phyloP scores from a whole-genome alignment of 2,113 vertebrate genomes.

The Melanerpes aurifrons region DNA sequence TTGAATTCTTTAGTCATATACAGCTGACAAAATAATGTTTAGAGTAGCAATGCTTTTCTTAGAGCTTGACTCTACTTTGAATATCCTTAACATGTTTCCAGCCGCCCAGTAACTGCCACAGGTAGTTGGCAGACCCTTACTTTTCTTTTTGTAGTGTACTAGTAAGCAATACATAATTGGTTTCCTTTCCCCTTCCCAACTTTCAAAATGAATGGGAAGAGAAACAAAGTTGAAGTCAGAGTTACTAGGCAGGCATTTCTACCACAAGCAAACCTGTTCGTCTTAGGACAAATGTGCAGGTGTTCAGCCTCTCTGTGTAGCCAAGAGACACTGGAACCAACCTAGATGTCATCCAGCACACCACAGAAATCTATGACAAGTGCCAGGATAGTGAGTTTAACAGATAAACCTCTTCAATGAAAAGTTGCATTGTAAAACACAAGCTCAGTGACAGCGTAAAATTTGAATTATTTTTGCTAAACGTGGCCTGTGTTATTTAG shows the following conservation, averaged over 20 bases:
- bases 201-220: not conserved
- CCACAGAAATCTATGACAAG: not conserved
- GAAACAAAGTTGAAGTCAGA: not conserved
- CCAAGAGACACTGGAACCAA: not conserved
- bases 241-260: not conserved
- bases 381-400: not conserved
- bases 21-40: not conserved
- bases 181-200: not conserved
- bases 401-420: not conserved
- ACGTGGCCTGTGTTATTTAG: not conserved
- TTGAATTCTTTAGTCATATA: not conserved
- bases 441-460: not conserved
- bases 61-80: not conserved
- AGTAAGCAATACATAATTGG: not conserved
- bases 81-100: not conserved
- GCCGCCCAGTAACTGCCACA: not conserved
- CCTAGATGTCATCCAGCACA: not conserved
- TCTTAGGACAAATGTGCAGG: not conserved
- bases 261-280: not conserved
- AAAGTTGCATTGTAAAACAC: not conserved
- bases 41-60: not conserved
- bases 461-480: not conserved
- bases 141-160: not conserved
- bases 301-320: not conserved
- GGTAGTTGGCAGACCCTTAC: not conserved